phyloP scores from a whole-genome alignment of 2,888 invertebrate species.

The Chymomyza caudatula region DNA sequence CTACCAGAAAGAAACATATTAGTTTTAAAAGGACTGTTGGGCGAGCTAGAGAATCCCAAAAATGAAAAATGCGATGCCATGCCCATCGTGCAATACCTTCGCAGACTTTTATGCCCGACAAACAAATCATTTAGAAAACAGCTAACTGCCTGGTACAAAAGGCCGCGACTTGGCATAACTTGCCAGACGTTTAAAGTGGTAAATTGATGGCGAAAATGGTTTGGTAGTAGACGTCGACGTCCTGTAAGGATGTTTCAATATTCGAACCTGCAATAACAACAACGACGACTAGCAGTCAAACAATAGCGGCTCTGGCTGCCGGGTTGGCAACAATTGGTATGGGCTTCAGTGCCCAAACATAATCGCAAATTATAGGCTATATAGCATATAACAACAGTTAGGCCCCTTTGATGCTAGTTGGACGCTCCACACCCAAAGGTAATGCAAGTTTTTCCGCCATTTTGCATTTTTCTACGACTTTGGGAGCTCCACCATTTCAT shows the following conservation, averaged over 20 bases:
- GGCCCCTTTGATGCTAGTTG: conserved; percentile 46
- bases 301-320: conserved; percentile 39
- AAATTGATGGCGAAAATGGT: conserved; percentile 25
- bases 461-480: neutral
- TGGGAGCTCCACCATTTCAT: conserved; percentile 8
- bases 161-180: neutral
- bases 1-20: neutral
- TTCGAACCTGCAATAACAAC: conserved; percentile 64
- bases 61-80: neutral
- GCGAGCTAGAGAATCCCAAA: neutral
- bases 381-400: conserved; percentile 46
- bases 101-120: neutral
- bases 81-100: neutral
- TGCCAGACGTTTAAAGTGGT: neutral
- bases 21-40: neutral
- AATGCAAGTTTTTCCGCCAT: conserved; percentile 10
- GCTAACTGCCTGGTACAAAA: neutral
- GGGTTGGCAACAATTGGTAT: conserved; percentile 20
- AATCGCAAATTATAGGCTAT: conserved; percentile 69
- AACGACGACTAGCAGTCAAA: conserved; percentile 5
- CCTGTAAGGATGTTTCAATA: conserved; percentile 54
- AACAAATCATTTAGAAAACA: conserved; percentile 16
- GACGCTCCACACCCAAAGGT: neutral
- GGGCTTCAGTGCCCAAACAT: conserved; percentile 50
- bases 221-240: conserved; percentile 21